Base-by-base conservation (phyloP, 2,888 invertebrate species). In the Hypolimnas misippus region DNA sequence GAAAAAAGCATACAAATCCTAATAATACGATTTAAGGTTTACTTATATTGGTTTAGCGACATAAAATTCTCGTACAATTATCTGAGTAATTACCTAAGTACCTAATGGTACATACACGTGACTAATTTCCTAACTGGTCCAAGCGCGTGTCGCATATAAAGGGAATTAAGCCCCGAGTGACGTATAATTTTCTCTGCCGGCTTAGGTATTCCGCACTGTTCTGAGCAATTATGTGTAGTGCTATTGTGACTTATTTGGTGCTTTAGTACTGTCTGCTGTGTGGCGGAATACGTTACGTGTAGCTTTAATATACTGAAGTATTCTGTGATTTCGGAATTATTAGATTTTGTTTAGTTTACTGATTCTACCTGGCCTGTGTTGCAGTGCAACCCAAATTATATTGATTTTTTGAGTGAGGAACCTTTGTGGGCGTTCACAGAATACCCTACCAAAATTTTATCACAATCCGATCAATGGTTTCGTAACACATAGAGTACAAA, bases 81-180 rank as follows among this genome's bases (percentile, higher is more conserved):
- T 62, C 17, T 56, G 33, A 50, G 65, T 65, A 59, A 65, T 65
- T 65, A 58, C 33, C 56, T 25, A 62, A 57, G 65, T 58, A 62
- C 52, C 52, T 65, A 62, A 62, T 62, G 54, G 62, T 57, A 65
- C 50, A 51, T 55, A 58, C 33, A 57, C 58, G 66, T 67, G 66
- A 65, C 58, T 67, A 67, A 67, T 67, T 64, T 58, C 52, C 58
- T 49, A 25, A 61, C 31, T 35, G 50, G 25, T 42, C 54, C 46
- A 31, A 57, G 46, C 62, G 66, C 53, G 66, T 58, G 61, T 64
- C 31, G 66, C 66, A 67, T 67, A 62, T 67, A 67, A 65, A 67
- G 66, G 58, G 64, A 61, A 67, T 62, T 64, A 53, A 59, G 58
- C 44, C 56, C 55, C 52, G 53, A 35, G 55, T 64, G 61, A 56